Base-by-base conservation (phyloP, 2,797 vertebrate species). In the Eulemur coronatus region DNA sequence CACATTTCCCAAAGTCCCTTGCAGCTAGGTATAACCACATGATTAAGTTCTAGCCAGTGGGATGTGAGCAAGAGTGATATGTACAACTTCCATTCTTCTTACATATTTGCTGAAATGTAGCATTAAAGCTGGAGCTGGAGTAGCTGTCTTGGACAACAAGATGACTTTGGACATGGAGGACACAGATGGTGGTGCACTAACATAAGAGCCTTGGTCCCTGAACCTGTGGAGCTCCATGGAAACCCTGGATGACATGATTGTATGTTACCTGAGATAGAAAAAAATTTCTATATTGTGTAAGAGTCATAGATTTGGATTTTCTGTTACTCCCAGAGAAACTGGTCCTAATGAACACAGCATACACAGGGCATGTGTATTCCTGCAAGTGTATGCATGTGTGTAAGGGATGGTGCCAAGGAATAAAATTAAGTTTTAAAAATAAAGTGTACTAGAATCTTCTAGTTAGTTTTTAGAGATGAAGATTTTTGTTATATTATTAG, bases 21-120 rank as follows among this genome's bases (percentile, higher is more conserved):
- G 69, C 18, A 78, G 46, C 38, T 57, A 75, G 28, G 4, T 63
- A 4, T 59, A 43, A 69, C 52, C 46, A 14, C 24, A 18, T 55
- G 38, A 61, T 70, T 88, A 87, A 90, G 78, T 63, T 91, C 76
- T 95, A 76, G 70, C 87, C 52, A 80, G 24, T 55, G n/a, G 20
- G 12, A 48, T 59, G 24, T 35, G 35, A 93, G 18, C 22, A 48
- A 38, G 52, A 26, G 50, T 24, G 4, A 11, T n/a, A 57, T 1
- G 38, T 26, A 28, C 43, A 43, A 38, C 48, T 91, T 85, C 5
- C 28, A 81, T 59, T 85, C n/a, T 35, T 55, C 18, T 48, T 69
- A 4, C 20, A 2, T 55, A 18, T 46, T 70, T 87, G 38, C 33
- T 90, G 48, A 76, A 24, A 59, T 41, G 63, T 46, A 35, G 2